A percentile compares a stretch with the other conserved stretches of the same genome.
Evolutionary conservation across 2,113 vertebrate species (phyloP).

Genomic region (Anguilla rostrata): DNA sequence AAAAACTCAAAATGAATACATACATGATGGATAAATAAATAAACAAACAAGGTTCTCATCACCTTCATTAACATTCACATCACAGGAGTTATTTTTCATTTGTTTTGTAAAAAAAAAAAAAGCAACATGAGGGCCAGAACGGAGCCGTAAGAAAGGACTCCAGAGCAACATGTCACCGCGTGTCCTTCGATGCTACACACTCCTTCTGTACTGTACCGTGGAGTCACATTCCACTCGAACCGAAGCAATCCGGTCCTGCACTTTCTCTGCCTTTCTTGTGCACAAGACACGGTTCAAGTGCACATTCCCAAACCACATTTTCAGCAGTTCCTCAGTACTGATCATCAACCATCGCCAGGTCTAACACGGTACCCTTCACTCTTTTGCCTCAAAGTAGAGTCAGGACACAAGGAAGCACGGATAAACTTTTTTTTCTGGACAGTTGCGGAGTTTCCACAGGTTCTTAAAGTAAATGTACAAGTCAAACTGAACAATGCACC

Average conservation of each 20-base stretch:
- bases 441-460: neutral
- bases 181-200: neutral
- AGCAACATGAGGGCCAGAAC: neutral
- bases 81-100: neutral
- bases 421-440: neutral
- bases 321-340: neutral
- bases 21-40: slow-evolving; percentile 9
- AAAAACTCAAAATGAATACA: slow-evolving; percentile 16
- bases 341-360: neutral
- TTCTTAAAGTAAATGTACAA: neutral
- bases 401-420: neutral
- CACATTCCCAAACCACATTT: neutral
- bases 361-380: neutral
- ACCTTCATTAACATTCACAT: slow-evolving; percentile 6
- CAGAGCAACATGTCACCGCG: neutral
- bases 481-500: neutral
- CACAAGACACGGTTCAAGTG: neutral
- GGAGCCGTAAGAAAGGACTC: neutral
- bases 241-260: neutral
- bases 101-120: neutral
- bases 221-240: neutral
- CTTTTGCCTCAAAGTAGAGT: neutral
- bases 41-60: slow-evolving; percentile 11
- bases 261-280: neutral
- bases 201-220: neutral